Evolutionary conservation across 37 sponge, comb jelly and placozoan species (phyloP).

Genomic region (Spongilla lacustris): DNA sequence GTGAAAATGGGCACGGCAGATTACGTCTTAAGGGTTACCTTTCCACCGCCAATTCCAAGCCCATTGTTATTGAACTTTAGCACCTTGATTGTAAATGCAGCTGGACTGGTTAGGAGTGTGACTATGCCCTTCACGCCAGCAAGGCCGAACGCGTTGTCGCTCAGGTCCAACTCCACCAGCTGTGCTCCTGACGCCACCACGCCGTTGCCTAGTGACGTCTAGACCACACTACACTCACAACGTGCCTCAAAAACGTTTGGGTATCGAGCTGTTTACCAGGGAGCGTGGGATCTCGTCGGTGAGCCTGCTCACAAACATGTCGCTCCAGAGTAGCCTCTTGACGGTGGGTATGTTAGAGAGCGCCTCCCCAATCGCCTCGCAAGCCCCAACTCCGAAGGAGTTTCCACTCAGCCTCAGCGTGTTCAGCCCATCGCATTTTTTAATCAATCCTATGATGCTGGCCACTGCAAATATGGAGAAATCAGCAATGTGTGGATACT

Average conservation of each 20-base stretch:
- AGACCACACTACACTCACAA: neutral
- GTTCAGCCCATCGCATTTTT: constrained; percentile 63
- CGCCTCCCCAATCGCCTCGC: constrained; percentile 82
- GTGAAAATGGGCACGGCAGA: neutral
- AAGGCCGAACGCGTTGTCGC: constrained; percentile 99
- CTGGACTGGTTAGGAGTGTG: constrained; percentile 84
- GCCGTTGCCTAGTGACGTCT: constrained; percentile 83
- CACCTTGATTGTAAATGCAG: constrained; percentile 81
- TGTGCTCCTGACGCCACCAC: constrained; percentile 80
- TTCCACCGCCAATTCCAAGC: constrained; percentile 88
- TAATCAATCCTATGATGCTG: constrained; percentile 76
- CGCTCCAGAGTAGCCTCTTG: constrained; percentile 86
- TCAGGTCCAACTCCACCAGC: constrained; percentile 90
- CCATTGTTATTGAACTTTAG: constrained; percentile 97
- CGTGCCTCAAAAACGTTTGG: neutral
- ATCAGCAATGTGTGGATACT: neutral
- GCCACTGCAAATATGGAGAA: constrained; percentile 46
- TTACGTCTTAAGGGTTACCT: constrained; percentile 44
- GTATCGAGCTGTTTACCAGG: constrained; percentile 61
- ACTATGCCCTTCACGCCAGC: constrained; percentile 84
- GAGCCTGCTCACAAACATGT: constrained; percentile 97
- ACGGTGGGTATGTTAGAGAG: constrained; percentile 64
- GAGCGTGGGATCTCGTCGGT: constrained; percentile 90
- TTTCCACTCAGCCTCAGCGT: constrained; percentile 90
- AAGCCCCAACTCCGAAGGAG: constrained; percentile 91